Base-by-base conservation (phyloP, 2,797 vertebrate genomes). In the Neosilurus hyrtlii region DNA sequence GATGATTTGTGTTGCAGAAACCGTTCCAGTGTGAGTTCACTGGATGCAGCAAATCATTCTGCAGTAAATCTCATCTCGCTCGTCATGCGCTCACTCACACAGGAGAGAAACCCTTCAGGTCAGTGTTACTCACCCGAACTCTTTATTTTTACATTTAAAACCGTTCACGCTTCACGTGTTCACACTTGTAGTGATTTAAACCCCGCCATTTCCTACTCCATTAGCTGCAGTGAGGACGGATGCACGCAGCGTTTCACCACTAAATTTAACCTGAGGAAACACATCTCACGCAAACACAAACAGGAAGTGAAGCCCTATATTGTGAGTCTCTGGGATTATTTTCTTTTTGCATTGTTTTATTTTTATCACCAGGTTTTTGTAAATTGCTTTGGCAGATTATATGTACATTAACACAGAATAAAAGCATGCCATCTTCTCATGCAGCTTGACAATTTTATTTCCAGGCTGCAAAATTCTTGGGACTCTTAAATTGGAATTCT, bases 41-140 rank as follows among this genome's bases (percentile, higher is more conserved):
- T 9, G 95, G 93, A 75, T 99, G 98, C 85, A 89, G 88, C 0
- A 98, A 95, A 91, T 90, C 95, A 0, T 99, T 98, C 91, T 89
- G 92, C 15, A 94, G 91, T 24, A 89, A 91, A 0, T 96, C 93
- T 84, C 96, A 99, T 84, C 91, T 96, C 37, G 79, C 87, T 9
- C 93, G 98, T 0, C 98, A 99, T 7, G 54, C 86, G 2, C 92
- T 98, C 57, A 95, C 83, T 0, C 98, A 99, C 90, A 96, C 89
- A 1, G 95, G 96, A 0, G 92, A 90, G 11, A 96, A 92, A 86
- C 95, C 94, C 0, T 97, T 95, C 62, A 71, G 1, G 88, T 98
- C 87, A 94, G 93, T 0, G 16, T 6, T 4, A 7, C 54, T 37
- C 73, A n/a, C 73, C 56, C 9, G 26, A 43, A 20, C 20, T 59